Evolutionary conservation across 1,140 invertebrate genomes (phyloP).

Genomic region (Tribolium castaneum): DNA sequence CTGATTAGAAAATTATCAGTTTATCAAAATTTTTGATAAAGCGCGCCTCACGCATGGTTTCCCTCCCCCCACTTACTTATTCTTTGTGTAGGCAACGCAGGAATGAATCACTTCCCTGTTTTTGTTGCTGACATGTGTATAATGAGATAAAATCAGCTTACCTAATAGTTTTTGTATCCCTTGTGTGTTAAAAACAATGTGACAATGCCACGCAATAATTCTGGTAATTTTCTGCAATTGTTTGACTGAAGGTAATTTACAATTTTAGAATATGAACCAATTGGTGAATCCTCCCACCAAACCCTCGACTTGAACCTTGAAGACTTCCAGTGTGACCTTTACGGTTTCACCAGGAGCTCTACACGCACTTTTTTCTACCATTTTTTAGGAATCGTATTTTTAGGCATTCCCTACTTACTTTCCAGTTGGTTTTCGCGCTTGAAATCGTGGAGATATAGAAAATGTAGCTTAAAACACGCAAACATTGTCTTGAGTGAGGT

Average conservation of each 20-base stretch:
- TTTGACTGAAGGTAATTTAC: background rate
- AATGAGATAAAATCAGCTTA: background rate
- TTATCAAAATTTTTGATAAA: background rate
- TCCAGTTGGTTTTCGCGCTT: conserved; percentile 66
- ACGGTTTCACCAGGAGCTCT: conserved; percentile 65
- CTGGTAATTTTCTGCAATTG: background rate
- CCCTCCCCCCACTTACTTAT: background rate
- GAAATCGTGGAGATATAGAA: conserved; percentile 65
- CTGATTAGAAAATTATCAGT: background rate
- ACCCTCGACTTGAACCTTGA: background rate
- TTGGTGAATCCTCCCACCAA: conserved; percentile 38
- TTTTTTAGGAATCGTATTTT: conserved; percentile 63
- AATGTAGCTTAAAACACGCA: conserved; percentile 67
- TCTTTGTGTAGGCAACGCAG: background rate
- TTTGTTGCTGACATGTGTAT: background rate
- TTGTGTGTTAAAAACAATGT: background rate
- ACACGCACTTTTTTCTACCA: conserved; percentile 64
- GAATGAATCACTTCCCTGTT: conserved; percentile 6
- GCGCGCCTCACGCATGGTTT: no score
- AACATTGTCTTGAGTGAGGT: conserved; percentile 66
- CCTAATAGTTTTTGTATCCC: background rate
- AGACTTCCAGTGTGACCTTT: background rate
- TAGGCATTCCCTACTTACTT: conserved; percentile 67
- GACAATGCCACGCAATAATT: background rate
- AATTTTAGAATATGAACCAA: conserved; percentile 53